Conservation (phyloP, 1,140 invertebrate species). For the Hypothenemus hampei region DNA sequence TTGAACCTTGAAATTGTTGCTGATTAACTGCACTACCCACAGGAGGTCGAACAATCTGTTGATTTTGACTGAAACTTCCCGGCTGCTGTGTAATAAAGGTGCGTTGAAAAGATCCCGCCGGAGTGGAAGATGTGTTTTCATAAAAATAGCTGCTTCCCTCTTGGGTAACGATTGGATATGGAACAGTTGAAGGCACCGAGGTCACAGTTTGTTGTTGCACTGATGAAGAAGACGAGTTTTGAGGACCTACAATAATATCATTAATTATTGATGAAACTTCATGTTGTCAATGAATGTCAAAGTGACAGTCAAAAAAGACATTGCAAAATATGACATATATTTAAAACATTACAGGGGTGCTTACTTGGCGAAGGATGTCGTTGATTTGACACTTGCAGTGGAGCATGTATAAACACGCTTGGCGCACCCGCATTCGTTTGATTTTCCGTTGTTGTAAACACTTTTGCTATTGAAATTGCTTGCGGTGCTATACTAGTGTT, state of each 20-base stretch:
- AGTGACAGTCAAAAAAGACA: not conserved
- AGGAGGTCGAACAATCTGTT: conserved; percentile 29
- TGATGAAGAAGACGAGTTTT: conserved; percentile 9
- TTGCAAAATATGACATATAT: not conserved
- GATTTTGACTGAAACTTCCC: conserved; percentile 32
- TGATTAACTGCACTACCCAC: conserved; percentile 17
- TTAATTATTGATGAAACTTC: not conserved
- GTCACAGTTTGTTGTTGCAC: conserved; percentile 27
- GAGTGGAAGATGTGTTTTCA: conserved; percentile 25
- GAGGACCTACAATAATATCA: conserved; percentile 22
- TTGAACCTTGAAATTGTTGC: conserved; percentile 37
- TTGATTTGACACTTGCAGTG: conserved; percentile 30
- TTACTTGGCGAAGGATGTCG: conserved; percentile 41
- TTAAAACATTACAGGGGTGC: conserved; percentile 17
- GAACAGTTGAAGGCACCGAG: conserved; percentile 33
- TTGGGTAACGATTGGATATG: conserved; percentile 30
- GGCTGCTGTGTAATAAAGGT: conserved; percentile 30
- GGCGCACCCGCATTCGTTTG: conserved; percentile 26
- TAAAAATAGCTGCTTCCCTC: conserved; percentile 37
- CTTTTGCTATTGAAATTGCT: conserved; percentile 42
- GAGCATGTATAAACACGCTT: conserved; percentile 39
- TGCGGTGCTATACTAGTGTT: conserved; percentile 36
- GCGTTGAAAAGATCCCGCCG: conserved; percentile 28
- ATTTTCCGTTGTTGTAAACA: conserved; percentile 38
- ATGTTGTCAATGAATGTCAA: not conserved